Evolutionary conservation across 2,797 vertebrate species (phyloP), one percentile per base, ranked within the genome.

Genomic region (Poecile montanus): DNA sequence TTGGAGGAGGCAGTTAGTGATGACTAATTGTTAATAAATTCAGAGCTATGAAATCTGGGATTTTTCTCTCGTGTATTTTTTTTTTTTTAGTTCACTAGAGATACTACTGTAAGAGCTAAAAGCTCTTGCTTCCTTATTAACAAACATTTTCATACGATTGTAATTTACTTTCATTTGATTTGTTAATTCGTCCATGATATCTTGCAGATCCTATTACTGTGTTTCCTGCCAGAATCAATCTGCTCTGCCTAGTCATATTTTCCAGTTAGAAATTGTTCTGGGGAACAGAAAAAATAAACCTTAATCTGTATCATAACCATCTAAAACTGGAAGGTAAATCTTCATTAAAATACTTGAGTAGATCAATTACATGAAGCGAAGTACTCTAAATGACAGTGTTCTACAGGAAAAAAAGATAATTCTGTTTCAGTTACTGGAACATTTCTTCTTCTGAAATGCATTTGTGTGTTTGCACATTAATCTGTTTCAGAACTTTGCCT

Each of bases 1-100:
- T 30, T n/a, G n/a, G n/a, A n/a, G n/a, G 30, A 71, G 29, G 34
- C n/a, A 78, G 18, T 19, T 60, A 44, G 54, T 22, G 2, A 26
- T 45, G 48, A 26, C 45, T 85, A 80, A 85, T 85, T 62, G 54
- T 65, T 91, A 81, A 86, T 89, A 91, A 70, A 72, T 38, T 54
- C 72, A 21, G 56, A 56, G n/a, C 54, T 71, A 5, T 42, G 85
- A 75, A 54, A 63, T 17, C 42, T 68, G 88, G 56, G 48, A 70
- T 79, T 86, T 91, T 57, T 89, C 73, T 62, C 76, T 87, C 81
- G 32, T 62, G 16, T 65, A 42, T 79, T 40, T 40, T 40, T 40
- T 40, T 12, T 92, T 74, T 86, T 95, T 95, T 95, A 92, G 79
- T 22, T 94, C 45, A 42, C 67, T 90, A 74, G 85, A 78, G 72